Percentiles rank a stretch among this genome's conserved stretches.
These are phyloP conservation scores for Rambutsinella grinnellia DNA, from an alignment of 2,888 invertebrate genomes.

Conservation along the genomic window DNA sequence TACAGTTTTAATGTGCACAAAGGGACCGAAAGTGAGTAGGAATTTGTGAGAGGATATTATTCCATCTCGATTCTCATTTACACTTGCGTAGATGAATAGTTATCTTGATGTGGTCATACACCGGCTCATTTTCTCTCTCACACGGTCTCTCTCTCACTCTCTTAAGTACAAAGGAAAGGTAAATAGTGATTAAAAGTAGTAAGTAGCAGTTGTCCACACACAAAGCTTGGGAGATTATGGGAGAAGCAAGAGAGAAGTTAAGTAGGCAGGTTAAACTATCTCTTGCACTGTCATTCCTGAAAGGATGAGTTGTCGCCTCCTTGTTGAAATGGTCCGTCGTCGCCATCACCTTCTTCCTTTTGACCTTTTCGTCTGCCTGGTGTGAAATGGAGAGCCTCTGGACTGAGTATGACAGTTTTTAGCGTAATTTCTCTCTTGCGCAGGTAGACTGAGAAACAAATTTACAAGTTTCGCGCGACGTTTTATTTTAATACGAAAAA, in stretches of 20 bases:
- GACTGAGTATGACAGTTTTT: background rate
- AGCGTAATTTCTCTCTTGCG: background rate
- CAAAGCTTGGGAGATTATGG: background rate
- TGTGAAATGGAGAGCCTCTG: conserved; percentile 20
- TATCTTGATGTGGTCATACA: conserved; percentile 52
- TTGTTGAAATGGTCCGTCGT: conserved; percentile 49
- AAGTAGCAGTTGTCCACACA: conserved; percentile 10
- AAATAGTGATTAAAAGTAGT: conserved; percentile 16
- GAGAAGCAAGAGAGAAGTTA: too few species aligned
- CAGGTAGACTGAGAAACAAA: conserved; percentile 13
- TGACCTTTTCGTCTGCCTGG: conserved; percentile 54
- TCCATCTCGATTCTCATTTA: conserved; percentile 55
- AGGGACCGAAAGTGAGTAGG: conserved; percentile 64
- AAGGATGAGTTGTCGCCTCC: conserved; percentile 45
- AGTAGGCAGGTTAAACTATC: background rate
- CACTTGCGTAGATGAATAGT: conserved; percentile 49
- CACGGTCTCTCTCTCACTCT: conserved; percentile 21
- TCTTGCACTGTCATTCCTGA: conserved; percentile 43
- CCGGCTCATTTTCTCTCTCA: conserved; percentile 22
- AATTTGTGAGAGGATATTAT: too few species aligned
- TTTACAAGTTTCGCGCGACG: conserved; percentile 23
- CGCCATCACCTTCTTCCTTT: conserved; percentile 38
- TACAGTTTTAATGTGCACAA: conserved; percentile 67
- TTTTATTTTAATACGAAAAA: conserved; percentile 31
- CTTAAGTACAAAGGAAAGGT: conserved; percentile 19